Evolutionary conservation across 2,797 vertebrate genomes (phyloP), one percentile per base, ranked within the genome.

Genomic region (Lutjanus argentimaculatus): DNA sequence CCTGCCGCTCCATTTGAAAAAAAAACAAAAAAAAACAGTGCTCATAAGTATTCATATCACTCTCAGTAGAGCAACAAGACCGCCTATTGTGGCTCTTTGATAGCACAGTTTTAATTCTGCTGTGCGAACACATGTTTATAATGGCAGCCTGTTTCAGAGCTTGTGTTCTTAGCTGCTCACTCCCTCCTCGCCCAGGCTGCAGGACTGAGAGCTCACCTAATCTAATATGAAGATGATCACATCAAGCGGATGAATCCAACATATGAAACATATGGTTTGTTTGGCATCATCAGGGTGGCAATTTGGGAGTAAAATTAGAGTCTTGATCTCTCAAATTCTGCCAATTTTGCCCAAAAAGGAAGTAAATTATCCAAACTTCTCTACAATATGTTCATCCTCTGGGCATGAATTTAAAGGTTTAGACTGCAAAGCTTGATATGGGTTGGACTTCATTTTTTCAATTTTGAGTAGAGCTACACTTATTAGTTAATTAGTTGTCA

Each of bases 21-120:
- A 22, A 40, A 59, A 30, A n/a, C n/a, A n/a, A 55, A 14, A 72
- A 22, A 59, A 73, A 58, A 45, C 22, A 67, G 21, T 52, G 73
- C 82, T 90, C 83, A 88, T 90, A 86, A 90, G 87, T 90, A 91
- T 93, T 93, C 88, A 81, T 51, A 80, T 88, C 85, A 88, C 79
- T 86, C 83, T 61, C 85, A 40, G 72, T 12, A 7, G 55, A 75
- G 85, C 75, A 86, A 82, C 85, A 70, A 58, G 78, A 67, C 78
- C 43, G 55, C 83, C 86, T 77, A 67, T 85, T 48, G 85, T 73
- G 85, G 68, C 63, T 58, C 78, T 89, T 81, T 85, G 79, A 85
- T 66, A 67, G 49, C 82, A 68, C 65, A 1, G 49, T 88, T 85
- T 92, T 75, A 82, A 79, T 86, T 85, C 77, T 76, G 84, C 83